Evolutionary conservation across 2,888 invertebrate genomes (phyloP).

Genomic region (Ganaspis brasiliensis): DNA sequence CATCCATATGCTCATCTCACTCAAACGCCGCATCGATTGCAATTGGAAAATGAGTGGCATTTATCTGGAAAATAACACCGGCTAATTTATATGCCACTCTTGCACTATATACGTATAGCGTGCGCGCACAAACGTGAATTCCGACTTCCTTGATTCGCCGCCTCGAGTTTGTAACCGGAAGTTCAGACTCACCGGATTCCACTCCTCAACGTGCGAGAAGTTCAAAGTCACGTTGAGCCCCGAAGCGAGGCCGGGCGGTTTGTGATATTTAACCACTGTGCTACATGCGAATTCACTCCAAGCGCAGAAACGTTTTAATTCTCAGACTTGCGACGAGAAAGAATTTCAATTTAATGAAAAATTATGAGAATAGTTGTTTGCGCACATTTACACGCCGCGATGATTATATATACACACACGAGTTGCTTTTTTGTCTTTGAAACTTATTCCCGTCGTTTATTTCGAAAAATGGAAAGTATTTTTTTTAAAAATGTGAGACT

Average conservation of each 20-base stretch:
- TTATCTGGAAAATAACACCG: conserved; percentile 23
- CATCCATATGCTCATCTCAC: not conserved
- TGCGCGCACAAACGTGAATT: conserved; percentile 8
- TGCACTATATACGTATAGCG: not conserved
- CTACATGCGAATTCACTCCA: not conserved
- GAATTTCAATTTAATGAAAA: too few relatives aligned
- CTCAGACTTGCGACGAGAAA: too few relatives aligned
- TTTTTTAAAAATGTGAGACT: too few relatives aligned
- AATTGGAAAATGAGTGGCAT: conserved; percentile 33
- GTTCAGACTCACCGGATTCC: conserved; percentile 2
- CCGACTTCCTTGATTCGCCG: conserved; percentile 1
- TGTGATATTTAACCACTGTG: conserved; percentile 7
- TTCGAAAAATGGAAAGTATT: too few relatives aligned
- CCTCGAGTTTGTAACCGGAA: conserved; percentile 17
- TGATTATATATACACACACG: too few relatives aligned
- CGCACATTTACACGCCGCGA: too few relatives aligned
- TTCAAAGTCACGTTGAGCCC: conserved; percentile 32
- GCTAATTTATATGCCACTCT: conserved; percentile 19
- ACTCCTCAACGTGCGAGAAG: not conserved
- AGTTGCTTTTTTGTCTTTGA: too few relatives aligned
- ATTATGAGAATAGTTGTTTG: too few relatives aligned
- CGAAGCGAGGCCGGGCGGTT: not conserved
- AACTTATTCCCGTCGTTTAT: too few relatives aligned
- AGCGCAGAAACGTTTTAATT: not conserved
- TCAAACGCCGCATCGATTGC: conserved; percentile 8